Evolutionary conservation across 1,140 invertebrate species (phyloP).

Genomic region (Habropoda laboriosa): DNA sequence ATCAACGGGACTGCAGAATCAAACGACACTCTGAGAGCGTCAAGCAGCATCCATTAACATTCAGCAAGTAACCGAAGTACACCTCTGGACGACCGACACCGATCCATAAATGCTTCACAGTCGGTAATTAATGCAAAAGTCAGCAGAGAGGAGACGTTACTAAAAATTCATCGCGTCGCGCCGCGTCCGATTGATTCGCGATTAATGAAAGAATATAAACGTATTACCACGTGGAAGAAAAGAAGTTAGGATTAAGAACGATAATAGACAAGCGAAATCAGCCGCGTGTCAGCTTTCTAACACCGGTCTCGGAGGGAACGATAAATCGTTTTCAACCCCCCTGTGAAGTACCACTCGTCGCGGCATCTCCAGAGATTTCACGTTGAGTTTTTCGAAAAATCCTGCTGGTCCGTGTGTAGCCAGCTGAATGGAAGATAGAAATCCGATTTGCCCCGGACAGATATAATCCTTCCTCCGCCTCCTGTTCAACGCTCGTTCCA

Average conservation of each 20-base stretch:
- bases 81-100: neutral
- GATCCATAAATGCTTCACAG: neutral
- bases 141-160: neutral
- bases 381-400: conserved; percentile 57
- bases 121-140: neutral
- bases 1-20: neutral
- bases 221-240: too few species aligned
- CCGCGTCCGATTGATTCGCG: neutral
- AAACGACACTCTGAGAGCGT: neutral
- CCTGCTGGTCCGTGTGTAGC: conserved; percentile 31
- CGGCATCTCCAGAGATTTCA: conserved; percentile 38
- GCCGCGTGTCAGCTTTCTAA: neutral
- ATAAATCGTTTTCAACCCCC: conserved; percentile 21
- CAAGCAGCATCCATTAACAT: neutral
- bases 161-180: neutral
- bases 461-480: conserved; percentile 52
- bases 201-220: neutral
- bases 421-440: conserved; percentile 44
- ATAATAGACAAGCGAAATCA: conserved; percentile 20
- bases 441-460: conserved; percentile 64
- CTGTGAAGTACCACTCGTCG: conserved; percentile 10
- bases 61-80: neutral
- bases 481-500: neutral
- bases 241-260: neutral
- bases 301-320: neutral